A percentile compares a stretch with the other conserved stretches of the same genome.
Evolutionary conservation across 2,113 vertebrate species (phyloP).

Genomic region (Redunca redunca): DNA sequence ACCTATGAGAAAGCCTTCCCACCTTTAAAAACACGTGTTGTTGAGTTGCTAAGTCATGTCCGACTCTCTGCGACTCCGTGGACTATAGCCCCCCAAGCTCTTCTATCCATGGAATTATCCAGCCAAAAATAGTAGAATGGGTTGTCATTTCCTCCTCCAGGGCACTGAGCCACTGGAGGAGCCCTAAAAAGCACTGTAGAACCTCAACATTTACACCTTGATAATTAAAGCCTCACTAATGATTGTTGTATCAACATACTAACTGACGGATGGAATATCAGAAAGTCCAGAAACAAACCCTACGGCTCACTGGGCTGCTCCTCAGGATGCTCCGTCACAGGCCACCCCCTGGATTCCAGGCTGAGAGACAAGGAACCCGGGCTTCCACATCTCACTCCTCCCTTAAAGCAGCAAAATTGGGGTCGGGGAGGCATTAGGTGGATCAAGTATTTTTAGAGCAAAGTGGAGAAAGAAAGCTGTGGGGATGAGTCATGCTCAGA

Average conservation of each 20-base stretch:
- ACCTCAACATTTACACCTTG: neutral
- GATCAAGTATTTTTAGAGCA: slow-evolving; percentile 27
- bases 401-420: neutral
- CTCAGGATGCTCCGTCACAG: neutral
- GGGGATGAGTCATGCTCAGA: neutral
- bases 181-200: neutral
- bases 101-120: neutral
- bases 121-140: neutral
- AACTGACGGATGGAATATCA: neutral
- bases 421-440: neutral
- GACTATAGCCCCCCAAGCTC: neutral
- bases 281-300: neutral
- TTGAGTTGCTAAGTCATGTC: neutral
- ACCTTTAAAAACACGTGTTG: neutral
- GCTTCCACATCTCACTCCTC: slow-evolving; percentile 18
- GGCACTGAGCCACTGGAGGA: neutral
- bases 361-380: neutral
- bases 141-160: neutral
- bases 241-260: neutral
- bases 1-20: neutral
- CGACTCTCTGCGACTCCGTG: fast-evolving
- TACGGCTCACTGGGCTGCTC: fast-evolving
- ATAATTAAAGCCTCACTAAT: neutral
- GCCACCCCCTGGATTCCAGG: neutral
- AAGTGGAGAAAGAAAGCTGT: neutral